A percentile compares a stretch with the other conserved stretches of the same genome.
Conservation (phyloP, 2,113 vertebrate species). For the Emberiza fucata region DNA sequence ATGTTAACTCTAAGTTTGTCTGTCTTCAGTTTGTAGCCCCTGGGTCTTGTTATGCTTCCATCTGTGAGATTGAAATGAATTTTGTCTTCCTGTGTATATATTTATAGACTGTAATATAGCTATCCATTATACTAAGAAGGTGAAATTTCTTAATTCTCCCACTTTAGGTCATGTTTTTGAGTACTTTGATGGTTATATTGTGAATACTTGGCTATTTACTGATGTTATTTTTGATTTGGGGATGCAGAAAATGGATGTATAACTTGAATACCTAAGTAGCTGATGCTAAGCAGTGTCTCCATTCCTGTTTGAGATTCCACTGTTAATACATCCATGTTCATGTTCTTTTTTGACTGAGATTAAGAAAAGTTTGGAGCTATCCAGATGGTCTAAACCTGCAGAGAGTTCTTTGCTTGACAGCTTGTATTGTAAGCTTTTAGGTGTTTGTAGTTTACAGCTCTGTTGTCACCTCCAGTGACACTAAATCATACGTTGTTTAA, state of each 20-base stretch:
- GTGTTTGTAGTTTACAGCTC: conserved; percentile 28
- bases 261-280: neutral
- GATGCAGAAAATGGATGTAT: neutral
- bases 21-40: neutral
- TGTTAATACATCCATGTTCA: neutral
- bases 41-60: neutral
- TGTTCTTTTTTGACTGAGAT: neutral
- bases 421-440: conserved; percentile 11
- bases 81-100: conserved; percentile 7
- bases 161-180: neutral
- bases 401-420: conserved; percentile 36
- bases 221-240: neutral
- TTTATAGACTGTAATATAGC: neutral
- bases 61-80: neutral
- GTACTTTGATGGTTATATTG: neutral
- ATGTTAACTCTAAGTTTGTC: conserved; percentile 22
- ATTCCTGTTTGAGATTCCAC: neutral
- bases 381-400: conserved; percentile 40
- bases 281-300: neutral
- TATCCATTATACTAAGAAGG: neutral
- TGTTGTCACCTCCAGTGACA: conserved; percentile 1
- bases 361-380: conserved; percentile 8
- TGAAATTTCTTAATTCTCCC: neutral
- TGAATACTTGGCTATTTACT: neutral
- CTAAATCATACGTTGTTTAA: neutral